Evolutionary conservation across 1,140 invertebrate genomes (phyloP).

Genomic region (Philaenus spumarius): DNA sequence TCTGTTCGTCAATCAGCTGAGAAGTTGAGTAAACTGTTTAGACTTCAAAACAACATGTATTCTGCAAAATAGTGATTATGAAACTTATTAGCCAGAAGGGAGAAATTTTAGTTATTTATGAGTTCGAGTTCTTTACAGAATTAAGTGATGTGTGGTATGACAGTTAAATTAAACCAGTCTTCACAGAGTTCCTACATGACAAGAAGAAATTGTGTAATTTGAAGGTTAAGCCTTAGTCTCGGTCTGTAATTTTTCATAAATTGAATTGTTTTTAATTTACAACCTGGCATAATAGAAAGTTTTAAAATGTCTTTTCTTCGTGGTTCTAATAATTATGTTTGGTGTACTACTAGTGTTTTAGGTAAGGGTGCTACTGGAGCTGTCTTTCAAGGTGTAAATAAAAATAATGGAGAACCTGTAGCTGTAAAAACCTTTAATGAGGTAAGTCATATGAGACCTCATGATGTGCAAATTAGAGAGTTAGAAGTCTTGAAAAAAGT

Average conservation of each 20-base stretch:
- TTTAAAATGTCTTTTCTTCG: slow-evolving; percentile 63
- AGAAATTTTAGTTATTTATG: no score
- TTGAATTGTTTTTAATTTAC: neutral
- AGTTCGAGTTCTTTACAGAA: no score
- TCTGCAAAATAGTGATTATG: no score
- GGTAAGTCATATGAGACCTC: slow-evolving; percentile 82
- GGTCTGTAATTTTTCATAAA: neutral
- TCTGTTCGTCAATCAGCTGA: no score
- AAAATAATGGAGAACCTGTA: slow-evolving; percentile 89
- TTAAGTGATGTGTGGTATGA: no score
- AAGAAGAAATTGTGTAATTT: no score
- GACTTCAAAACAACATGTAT: no score
- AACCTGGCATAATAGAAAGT: neutral
- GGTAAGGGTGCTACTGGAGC: slow-evolving; percentile 93
- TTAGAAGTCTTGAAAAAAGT: slow-evolving; percentile 88
- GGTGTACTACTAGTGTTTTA: slow-evolving; percentile 90
- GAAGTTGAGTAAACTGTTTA: no score
- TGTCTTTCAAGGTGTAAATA: slow-evolving; percentile 93
- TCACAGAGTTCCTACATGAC: no score
- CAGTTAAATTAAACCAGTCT: no score
- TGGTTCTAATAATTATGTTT: slow-evolving; percentile 88
- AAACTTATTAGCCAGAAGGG: no score
- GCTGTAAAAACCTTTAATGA: slow-evolving; percentile 97
- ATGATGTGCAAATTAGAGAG: slow-evolving; percentile 88
- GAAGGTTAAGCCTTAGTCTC: neutral